Conservation (phyloP, 1,140 invertebrate genomes). For the Drosophila insularis region DNA sequence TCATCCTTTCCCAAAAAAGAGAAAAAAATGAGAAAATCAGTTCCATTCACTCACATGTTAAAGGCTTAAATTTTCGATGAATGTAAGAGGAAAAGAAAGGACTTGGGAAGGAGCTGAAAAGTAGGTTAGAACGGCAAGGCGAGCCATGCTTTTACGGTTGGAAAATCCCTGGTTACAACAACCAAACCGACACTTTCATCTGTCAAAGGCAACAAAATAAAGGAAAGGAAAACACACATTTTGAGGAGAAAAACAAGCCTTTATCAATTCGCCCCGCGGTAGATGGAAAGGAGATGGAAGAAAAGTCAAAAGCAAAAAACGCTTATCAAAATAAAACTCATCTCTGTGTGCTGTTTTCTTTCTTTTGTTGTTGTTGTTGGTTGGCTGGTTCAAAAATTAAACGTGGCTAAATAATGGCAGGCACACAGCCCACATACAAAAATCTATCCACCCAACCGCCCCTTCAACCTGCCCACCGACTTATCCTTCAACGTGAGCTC, state of each 20-base stretch:
- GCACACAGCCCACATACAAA: not conserved
- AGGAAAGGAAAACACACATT: not conserved
- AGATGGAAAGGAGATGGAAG: not conserved
- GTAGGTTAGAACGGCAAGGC: not conserved
- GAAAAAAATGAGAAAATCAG: not conserved
- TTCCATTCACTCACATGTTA: not conserved
- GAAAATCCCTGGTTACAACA: conserved; percentile 1
- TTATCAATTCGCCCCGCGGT: conserved; percentile 8
- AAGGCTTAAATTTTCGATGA: not conserved
- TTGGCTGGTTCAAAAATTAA: not conserved
- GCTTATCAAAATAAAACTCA: not conserved
- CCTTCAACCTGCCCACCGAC: no score
- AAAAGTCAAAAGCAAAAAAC: conserved; percentile 1
- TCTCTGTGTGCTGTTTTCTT: not conserved
- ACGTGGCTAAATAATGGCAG: not conserved
- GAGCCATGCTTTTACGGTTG: not conserved
- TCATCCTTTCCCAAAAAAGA: not conserved
- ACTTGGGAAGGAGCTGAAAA: not conserved
- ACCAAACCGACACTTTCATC: conserved; percentile 1
- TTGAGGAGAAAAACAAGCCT: not conserved
- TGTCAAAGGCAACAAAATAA: not conserved
- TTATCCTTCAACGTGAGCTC: not conserved
- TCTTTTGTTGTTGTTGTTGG: no score
- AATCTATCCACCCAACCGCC: not conserved
- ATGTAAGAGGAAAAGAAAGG: not conserved